Evolutionary conservation across 2,113 vertebrate species (phyloP), one percentile per base, ranked within the genome.

Genomic region (Phycodurus eques): DNA sequence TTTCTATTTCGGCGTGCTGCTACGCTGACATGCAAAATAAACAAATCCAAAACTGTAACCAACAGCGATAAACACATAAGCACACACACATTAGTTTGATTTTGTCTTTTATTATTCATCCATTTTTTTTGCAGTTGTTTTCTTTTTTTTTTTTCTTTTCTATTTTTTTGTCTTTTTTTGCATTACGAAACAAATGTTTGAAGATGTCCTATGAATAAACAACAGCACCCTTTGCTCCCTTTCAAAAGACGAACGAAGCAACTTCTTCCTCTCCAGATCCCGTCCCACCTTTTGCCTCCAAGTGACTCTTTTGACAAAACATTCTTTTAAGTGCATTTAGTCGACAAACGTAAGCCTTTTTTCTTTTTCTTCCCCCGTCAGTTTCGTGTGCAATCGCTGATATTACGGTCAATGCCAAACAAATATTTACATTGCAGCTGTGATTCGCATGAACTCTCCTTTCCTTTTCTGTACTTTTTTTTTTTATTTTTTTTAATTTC

Each of bases 141-240:
- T 39, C 35, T 2, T 6, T 39, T 3, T 39, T 84, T 81, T 85
- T 89, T 83, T 79, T 78, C 71, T 76, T 70, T 86, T 83, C 75
- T 91, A 88, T 91, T 91, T 79, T 51, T 49, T 81, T 89, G 17
- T 42, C 39, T 54, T 83, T 69, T 91, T 90, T 91, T 87, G 83
- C 85, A 86, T 92, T 92, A 93, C 88, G 90, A 93, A 93, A 93
- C 90, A 93, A 93, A 92, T 89, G 87, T 88, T 92, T 92, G 89
- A 90, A 93, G 91, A 92, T 92, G 88, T 92, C 88, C 87, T 88
- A 89, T 90, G 92, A 93, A 92, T 92, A 89, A 92, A 91, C 91
- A 91, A 92, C 85, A 88, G 87, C 87, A 84, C 88, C 86, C 82
- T 80, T 66, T 78, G 72, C 79, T 86, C 82, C 73, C 73, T 72